A percentile compares a stretch with the other conserved stretches of the same genome.
phyloP scores from a whole-genome alignment of 2,888 invertebrate genomes.

The Tenthredo scrophulariae region DNA sequence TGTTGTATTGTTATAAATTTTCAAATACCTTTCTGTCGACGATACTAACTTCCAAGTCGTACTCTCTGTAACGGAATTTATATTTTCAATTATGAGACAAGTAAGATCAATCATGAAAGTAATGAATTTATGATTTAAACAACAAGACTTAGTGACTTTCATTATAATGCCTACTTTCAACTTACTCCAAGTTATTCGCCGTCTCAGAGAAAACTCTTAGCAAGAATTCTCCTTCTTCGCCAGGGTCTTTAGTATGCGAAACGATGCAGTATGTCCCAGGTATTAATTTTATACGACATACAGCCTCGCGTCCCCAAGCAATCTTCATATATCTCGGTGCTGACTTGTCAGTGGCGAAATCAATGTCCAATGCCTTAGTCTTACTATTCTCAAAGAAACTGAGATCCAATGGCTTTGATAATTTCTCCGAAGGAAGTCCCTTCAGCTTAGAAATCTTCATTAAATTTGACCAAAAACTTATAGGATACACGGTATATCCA shows the following conservation, averaged over 20 bases:
- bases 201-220: conserved; percentile 96
- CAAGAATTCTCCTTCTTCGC: conserved; percentile 97
- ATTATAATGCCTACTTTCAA: conserved; percentile 68
- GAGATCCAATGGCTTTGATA: conserved; percentile 86
- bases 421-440: conserved; percentile 71
- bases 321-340: conserved; percentile 95
- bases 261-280: conserved; percentile 97
- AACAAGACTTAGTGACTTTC: background rate
- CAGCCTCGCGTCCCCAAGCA: conserved; percentile 96
- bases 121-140: conserved; percentile 30
- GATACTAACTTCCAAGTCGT: conserved; percentile 93
- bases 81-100: background rate
- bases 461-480: conserved; percentile 77
- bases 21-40: conserved; percentile 89
- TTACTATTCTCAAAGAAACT: conserved; percentile 74
- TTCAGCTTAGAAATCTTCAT: conserved; percentile 75
- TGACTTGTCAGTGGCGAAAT: conserved; percentile 97
- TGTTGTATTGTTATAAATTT: background rate
- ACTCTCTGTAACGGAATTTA: conserved; percentile 85
- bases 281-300: conserved; percentile 93
- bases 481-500: conserved; percentile 96
- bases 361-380: conserved; percentile 81
- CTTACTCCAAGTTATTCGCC: conserved; percentile 92
- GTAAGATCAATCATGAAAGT: background rate
- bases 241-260: conserved; percentile 97